Evolutionary conservation across 2,113 vertebrate genomes (phyloP), one percentile per base, ranked within the genome.

Genomic region (Peromyscus leucopus): DNA sequence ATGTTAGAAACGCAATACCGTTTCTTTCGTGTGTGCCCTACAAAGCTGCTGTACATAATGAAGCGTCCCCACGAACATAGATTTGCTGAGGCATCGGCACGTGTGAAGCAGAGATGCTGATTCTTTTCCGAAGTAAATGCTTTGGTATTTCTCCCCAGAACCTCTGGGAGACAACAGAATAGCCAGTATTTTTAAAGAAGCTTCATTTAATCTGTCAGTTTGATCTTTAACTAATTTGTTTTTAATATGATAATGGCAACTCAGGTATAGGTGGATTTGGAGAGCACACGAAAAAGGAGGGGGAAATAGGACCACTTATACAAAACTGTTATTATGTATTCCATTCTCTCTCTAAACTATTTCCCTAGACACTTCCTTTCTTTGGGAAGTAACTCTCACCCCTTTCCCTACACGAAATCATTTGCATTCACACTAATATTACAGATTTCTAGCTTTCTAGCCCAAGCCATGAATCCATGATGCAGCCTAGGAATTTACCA

Each of bases 201-300:
- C 9, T 86, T 90, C 48, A 5, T 63, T 46, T 87, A 74, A 92
- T 79, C 36, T 92, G 5, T 36, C 39, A 67, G 65, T 79, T 78
- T 79, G 42, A 72, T 76, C 36, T 89, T 55, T 63, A 82, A 63
- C 4, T 69, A 67, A 86, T 90, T 61, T 84, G 28, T 85, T 90
- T 39, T 36, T 67, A 63, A 42, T 24, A 21, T 65, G 59, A 69
- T 36, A n/a, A 17, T 48, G 33, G 24, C 61, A 61, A 57, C 31
- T 26, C 19, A 63, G n/a, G 78, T 28, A 61, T 75, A 31, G 33
- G 0, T 42, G 26, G 39, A 11, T 26, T 85, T 46, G 24, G 9
- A 0, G 7, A 11, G 0, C 0, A 2, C 0, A 0, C 0, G 28
- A 11, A 19, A 36, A 33, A 10, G 3, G 13, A 71, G 1, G 21